These are phyloP conservation scores for Caenorhabditis sp. DNA, from an alignment of 2,888 invertebrate genomes.

Conservation along the genomic window DNA sequence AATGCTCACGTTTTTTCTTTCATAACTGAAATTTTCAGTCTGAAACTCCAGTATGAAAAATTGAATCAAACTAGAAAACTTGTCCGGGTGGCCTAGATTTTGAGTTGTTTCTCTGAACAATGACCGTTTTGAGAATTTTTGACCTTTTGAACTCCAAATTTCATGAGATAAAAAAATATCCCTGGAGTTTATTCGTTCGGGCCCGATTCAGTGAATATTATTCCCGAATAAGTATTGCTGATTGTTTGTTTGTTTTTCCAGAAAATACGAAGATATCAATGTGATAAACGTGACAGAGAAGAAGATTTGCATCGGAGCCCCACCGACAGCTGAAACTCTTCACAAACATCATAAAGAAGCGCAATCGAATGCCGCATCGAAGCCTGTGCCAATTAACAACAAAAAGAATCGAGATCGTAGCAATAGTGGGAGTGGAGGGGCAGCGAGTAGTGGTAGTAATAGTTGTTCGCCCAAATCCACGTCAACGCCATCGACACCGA, in stretches of 20 bases:
- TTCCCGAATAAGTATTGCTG: no score
- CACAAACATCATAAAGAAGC: conserved; percentile 22
- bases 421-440: background rate
- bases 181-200: no score
- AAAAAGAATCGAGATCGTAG: conserved; percentile 7
- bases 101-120: no score
- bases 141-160: no score
- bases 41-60: no score
- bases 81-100: no score
- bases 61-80: no score
- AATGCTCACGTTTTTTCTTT: no score
- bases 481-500: conserved; percentile 11
- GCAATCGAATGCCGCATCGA: background rate
- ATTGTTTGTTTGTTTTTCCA: conserved; percentile 6
- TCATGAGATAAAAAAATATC: no score
- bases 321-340: conserved; percentile 24
- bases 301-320: conserved; percentile 33
- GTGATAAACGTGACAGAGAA: conserved; percentile 30
- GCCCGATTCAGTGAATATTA: no score
- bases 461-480: conserved; percentile 5
- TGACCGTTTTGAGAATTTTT: no score
- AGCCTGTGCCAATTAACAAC: conserved; percentile 4
- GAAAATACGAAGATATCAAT: conserved; percentile 34
- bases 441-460: background rate
- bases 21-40: no score